Evolutionary conservation across 2,797 vertebrate genomes (phyloP).

Genomic region (Oryzias sinensis): DNA sequence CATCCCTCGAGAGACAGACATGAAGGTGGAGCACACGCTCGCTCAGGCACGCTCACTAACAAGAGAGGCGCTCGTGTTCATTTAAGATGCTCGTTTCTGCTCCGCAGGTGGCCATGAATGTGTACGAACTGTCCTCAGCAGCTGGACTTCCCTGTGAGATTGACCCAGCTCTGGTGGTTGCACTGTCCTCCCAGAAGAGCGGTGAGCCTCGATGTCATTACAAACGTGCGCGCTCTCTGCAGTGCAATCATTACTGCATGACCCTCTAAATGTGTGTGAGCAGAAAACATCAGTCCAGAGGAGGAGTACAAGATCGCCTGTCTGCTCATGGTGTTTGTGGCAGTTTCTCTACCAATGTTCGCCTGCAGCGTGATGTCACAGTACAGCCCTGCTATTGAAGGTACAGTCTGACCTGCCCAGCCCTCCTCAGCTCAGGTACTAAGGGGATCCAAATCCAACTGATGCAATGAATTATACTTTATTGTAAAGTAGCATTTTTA

Average conservation of each 20-base stretch:
- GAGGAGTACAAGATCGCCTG: slow-evolving; percentile 99
- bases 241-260: no score
- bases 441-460: no score
- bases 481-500: no score
- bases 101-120: slow-evolving; percentile 96
- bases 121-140: slow-evolving; percentile 96
- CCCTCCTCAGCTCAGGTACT: no score
- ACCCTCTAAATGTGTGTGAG: slow-evolving; percentile 16
- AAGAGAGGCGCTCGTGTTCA: no score
- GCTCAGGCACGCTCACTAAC: neutral
- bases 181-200: slow-evolving; percentile 95
- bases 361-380: slow-evolving; percentile 99
- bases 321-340: slow-evolving; percentile 98
- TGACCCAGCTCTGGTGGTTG: slow-evolving; percentile 95
- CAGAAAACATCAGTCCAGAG: slow-evolving; percentile 98
- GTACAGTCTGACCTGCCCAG: slow-evolving; percentile 60
- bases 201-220: slow-evolving; percentile 70
- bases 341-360: slow-evolving; percentile 93
- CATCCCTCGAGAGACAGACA: slow-evolving; percentile 98
- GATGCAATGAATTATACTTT: no score
- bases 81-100: neutral
- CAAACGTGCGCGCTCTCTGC: no score
- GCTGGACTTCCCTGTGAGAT: slow-evolving; percentile 97
- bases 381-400: slow-evolving; percentile 98
- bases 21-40: slow-evolving; percentile 84